Conservation (phyloP, 2,888 invertebrate species). For the Oscheius sp. region DNA sequence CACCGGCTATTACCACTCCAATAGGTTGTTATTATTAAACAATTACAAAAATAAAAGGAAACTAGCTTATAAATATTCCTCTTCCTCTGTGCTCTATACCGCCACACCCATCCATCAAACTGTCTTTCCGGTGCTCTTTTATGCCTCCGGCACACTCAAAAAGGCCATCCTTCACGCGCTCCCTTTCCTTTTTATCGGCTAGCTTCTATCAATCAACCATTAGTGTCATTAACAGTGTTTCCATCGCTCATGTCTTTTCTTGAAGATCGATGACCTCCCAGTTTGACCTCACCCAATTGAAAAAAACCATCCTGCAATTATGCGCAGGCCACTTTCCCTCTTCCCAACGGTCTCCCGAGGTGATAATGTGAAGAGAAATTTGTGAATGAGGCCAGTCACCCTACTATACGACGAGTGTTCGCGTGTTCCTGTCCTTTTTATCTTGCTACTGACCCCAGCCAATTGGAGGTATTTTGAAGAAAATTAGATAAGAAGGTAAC, state of each 20-base stretch:
- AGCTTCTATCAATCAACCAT: background rate
- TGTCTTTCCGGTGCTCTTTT: no score
- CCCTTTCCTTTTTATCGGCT: no score
- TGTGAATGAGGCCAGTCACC: background rate
- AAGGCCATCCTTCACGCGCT: no score
- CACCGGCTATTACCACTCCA: no score
- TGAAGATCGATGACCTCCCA: constrained; percentile 20
- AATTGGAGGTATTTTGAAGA: background rate
- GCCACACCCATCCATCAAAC: no score
- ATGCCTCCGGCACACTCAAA: no score
- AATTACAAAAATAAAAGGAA: no score
- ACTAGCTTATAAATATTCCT: no score
- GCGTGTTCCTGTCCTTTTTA: background rate
- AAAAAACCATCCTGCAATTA: constrained; percentile 2
- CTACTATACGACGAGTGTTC: background rate
- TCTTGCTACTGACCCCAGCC: constrained; percentile 1
- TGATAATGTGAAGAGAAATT: background rate
- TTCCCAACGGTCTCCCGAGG: background rate
- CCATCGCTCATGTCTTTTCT: background rate
- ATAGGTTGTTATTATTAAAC: no score
- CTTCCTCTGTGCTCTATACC: no score
- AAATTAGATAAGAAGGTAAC: constrained; percentile 1
- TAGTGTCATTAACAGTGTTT: background rate
- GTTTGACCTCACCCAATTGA: constrained; percentile 13
- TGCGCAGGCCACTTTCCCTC: no score